Percentiles rank a stretch among this genome's conserved stretches.
phyloP scores from a whole-genome alignment of 2,888 invertebrate genomes.

The Auanema sp. region DNA sequence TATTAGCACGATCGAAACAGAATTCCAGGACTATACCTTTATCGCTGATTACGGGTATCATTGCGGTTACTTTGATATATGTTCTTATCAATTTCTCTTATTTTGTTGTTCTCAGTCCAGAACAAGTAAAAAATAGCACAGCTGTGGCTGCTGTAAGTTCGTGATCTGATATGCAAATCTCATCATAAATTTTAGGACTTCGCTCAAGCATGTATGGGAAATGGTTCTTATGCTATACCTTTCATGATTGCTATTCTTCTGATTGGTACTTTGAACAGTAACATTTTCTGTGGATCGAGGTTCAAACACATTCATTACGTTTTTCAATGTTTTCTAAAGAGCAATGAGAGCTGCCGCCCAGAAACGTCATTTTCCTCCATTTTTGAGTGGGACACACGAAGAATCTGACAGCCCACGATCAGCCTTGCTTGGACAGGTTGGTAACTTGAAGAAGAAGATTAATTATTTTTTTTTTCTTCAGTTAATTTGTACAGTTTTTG shows the following conservation, averaged over 20 bases:
- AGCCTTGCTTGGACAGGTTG: conserved; percentile 43
- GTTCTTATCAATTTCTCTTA: conserved; percentile 48
- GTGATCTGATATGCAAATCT: not conserved
- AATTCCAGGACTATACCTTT: conserved; percentile 49
- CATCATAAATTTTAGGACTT: conserved; percentile 30
- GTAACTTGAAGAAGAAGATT: not conserved
- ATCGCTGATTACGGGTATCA: conserved; percentile 43
- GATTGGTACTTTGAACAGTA: conserved; percentile 51
- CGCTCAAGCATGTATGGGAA: conserved; percentile 40
- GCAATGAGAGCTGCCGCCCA: conserved; percentile 50
- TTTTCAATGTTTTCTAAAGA: conserved; percentile 17
- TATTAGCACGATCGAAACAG: not conserved
- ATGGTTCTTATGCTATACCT: conserved; percentile 46
- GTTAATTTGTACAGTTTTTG: conserved; percentile 31
- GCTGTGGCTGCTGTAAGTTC: conserved; percentile 46
- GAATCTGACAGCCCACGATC: conserved; percentile 42
- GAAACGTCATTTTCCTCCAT: conserved; percentile 45
- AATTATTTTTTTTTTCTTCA: conserved; percentile 10
- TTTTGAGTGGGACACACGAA: conserved; percentile 39
- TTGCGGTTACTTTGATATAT: conserved; percentile 38
- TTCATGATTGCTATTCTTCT: conserved; percentile 50
- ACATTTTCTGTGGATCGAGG: conserved; percentile 51
- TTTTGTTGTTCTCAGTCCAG: conserved; percentile 45
- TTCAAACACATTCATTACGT: not conserved
- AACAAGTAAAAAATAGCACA: conserved; percentile 38